phyloP scores from a whole-genome alignment of 1,140 invertebrate genomes.

The Drosophila busckii region DNA sequence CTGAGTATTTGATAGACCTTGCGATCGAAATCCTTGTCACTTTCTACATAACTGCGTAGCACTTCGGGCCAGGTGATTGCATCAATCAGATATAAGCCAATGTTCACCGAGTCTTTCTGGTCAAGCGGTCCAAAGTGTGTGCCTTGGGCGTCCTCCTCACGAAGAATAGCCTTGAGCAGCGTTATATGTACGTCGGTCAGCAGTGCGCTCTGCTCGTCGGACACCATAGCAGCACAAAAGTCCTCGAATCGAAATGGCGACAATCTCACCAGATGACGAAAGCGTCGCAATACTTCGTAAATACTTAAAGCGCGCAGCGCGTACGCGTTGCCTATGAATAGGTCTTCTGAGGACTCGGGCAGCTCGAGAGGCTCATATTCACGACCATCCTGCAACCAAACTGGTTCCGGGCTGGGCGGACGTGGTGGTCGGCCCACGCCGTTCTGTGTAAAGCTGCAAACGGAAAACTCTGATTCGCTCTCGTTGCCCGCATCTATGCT shows the following conservation, averaged over 20 bases:
- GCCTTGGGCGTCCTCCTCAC: constrained; percentile 96
- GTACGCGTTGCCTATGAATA: constrained; percentile 88
- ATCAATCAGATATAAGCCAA: constrained; percentile 94
- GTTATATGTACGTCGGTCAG: constrained; percentile 95
- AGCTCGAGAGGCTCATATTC: constrained; percentile 88
- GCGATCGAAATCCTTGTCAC: constrained; percentile 89
- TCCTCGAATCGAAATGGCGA: constrained; percentile 98
- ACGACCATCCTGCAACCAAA: constrained; percentile 88
- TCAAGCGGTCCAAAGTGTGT: constrained; percentile 97
- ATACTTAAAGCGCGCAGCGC: constrained; percentile 90
- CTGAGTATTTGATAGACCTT: constrained; percentile 85
- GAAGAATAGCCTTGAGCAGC: constrained; percentile 92
- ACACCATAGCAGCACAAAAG: constrained; percentile 94
- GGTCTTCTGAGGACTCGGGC: constrained; percentile 93
- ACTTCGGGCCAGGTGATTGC: constrained; percentile 96
- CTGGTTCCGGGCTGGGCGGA: constrained; percentile 90
- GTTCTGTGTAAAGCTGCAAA: constrained; percentile 86
- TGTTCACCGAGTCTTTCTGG: constrained; percentile 97
- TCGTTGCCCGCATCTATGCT: constrained; percentile 84
- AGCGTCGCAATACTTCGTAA: constrained; percentile 96
- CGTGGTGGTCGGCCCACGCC: constrained; percentile 80
- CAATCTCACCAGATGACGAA: constrained; percentile 91
- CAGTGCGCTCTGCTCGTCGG: constrained; percentile 94
- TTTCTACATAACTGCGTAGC: constrained; percentile 92
- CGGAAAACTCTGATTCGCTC: constrained; percentile 90